These are phyloP conservation scores for Ovis canadensis DNA, from an alignment of 2,113 vertebrate species.

Conservation along the genomic window DNA sequence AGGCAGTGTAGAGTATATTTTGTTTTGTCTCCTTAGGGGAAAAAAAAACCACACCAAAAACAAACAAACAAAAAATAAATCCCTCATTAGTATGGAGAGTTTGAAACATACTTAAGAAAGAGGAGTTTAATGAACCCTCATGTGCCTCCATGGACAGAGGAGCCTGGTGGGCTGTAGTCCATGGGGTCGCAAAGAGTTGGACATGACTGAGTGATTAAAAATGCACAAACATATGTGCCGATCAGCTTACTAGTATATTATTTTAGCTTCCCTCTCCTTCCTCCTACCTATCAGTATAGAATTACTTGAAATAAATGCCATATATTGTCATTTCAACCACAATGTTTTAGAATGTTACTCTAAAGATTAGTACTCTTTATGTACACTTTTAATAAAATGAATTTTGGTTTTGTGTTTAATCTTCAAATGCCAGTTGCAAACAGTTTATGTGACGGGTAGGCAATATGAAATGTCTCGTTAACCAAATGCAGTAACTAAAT, in stretches of 20 bases:
- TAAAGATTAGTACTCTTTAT: background rate
- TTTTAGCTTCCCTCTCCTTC: background rate
- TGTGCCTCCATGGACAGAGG: background rate
- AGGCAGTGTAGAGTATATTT: background rate
- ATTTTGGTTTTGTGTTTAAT: background rate
- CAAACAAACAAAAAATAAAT: background rate
- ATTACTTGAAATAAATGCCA: background rate
- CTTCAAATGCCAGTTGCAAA: background rate
- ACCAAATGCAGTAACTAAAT: background rate
- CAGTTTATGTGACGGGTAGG: background rate
- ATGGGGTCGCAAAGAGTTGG: background rate
- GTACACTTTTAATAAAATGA: background rate
- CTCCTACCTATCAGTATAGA: background rate
- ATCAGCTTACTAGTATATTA: background rate
- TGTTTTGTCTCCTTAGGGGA: background rate
- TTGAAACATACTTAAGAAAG: background rate
- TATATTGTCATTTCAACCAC: background rate
- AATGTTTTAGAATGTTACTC: background rate
- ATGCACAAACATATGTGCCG: background rate
- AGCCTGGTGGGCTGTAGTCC: background rate
- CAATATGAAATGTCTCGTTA: background rate
- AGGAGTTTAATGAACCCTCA: background rate
- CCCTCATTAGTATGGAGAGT: background rate
- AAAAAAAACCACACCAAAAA: background rate
- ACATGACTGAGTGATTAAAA: background rate